phyloP scores from a whole-genome alignment of 2,797 vertebrate species.

The Sebastolobus altivelis region DNA sequence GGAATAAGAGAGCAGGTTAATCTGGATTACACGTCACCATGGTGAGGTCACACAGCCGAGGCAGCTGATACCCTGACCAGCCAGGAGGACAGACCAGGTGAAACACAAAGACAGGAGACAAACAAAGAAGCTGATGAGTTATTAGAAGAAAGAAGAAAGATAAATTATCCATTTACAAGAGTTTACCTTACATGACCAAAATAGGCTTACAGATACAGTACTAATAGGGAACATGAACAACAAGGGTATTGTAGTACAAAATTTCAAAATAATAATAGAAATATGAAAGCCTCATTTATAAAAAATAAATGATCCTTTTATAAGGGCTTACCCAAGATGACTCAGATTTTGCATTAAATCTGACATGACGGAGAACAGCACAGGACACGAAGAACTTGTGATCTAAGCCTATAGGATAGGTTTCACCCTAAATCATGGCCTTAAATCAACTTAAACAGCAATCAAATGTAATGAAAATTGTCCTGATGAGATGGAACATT shows the following conservation, averaged over 20 bases:
- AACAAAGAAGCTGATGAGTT: conserved; percentile 12
- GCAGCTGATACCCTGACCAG: conserved; percentile 54
- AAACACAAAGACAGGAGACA: conserved; percentile 19
- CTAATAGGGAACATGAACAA: background rate
- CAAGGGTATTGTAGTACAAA: background rate
- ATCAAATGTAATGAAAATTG: conserved; percentile 6
- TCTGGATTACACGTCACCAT: conserved; percentile 81
- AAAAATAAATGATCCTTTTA: conserved; percentile 35
- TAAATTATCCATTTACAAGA: conserved; percentile 6
- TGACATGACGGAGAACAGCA: conserved; percentile 18
- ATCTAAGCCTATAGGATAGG: conserved; percentile 62
- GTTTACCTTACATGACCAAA: background rate
- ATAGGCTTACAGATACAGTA: background rate
- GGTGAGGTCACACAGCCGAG: conserved; percentile 70
- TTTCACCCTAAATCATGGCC: conserved; percentile 20
- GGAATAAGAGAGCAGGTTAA: conserved; percentile 80
- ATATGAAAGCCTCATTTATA: conserved; percentile 24
- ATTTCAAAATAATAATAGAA: background rate
- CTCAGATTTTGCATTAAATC: conserved; percentile 9
- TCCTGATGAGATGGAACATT: background rate
- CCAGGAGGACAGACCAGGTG: conserved; percentile 35
- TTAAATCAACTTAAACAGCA: background rate
- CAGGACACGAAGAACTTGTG: conserved; percentile 51
- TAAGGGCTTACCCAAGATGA: conserved; percentile 17
- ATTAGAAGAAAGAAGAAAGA: background rate